phyloP scores from a whole-genome alignment of 2,888 invertebrate species.

The Tenthredo scrophulariae region DNA sequence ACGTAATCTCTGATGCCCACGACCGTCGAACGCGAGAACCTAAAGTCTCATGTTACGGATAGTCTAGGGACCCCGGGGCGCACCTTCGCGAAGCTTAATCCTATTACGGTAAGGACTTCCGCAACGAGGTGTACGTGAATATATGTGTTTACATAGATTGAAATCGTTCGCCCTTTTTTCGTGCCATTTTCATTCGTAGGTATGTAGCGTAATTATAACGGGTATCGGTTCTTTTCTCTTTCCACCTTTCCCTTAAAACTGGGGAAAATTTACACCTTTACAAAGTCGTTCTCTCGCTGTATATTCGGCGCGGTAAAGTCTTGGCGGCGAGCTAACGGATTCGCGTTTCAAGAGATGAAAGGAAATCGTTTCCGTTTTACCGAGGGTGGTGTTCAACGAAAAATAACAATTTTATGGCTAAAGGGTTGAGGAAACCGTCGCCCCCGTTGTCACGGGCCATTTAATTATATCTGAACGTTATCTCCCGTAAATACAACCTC shows the following conservation, averaged over 20 bases:
- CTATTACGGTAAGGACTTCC: conserved; percentile 8
- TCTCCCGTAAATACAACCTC: conserved; percentile 20
- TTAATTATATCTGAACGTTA: conserved; percentile 43
- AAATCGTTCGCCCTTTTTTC: background rate
- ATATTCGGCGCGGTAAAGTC: background rate
- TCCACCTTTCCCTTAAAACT: background rate
- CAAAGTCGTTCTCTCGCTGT: background rate
- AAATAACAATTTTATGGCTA: conserved; percentile 10
- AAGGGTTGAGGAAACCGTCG: conserved; percentile 13
- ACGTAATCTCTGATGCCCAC: conserved; percentile 41
- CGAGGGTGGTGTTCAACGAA: conserved; percentile 2
- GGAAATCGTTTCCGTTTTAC: conserved; percentile 33
- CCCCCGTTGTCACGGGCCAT: conserved; percentile 19
- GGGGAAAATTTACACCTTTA: background rate
- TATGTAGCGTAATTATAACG: background rate
- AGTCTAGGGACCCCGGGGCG: background rate
- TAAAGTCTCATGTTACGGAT: conserved; percentile 30
- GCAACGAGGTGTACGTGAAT: background rate
- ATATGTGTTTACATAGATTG: background rate
- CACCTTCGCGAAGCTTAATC: background rate
- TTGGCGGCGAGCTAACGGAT: conserved; percentile 7
- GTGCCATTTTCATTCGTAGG: background rate
- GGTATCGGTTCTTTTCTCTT: too few relatives aligned
- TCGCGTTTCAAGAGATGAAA: conserved; percentile 34
- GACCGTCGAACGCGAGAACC: conserved; percentile 23